Conservation (phyloP, 2,113 vertebrate species). For the Falco punctatus region DNA sequence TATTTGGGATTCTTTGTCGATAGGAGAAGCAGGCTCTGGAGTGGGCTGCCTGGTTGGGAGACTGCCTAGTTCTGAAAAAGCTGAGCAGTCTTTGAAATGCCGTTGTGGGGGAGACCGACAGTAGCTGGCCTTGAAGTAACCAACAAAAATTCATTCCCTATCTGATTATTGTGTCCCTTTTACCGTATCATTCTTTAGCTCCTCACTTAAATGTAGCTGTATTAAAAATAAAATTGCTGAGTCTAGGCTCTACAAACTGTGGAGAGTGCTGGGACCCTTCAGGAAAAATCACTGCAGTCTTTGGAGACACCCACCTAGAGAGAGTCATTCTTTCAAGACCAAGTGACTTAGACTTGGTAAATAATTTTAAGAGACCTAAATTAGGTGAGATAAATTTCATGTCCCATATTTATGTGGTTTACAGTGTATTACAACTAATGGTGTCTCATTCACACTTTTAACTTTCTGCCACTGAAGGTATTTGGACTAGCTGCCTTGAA, state of each 20-base stretch:
- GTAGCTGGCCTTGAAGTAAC: neutral
- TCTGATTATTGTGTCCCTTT: neutral
- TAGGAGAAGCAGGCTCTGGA: neutral
- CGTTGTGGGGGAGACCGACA: neutral
- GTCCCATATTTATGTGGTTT: neutral
- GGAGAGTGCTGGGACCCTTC: neutral
- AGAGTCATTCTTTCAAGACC: neutral
- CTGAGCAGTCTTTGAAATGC: neutral
- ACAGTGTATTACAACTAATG: neutral
- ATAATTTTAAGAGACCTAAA: neutral
- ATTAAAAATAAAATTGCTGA: neutral
- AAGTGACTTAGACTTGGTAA: neutral
- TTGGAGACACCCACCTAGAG: neutral
- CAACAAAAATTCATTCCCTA: neutral
- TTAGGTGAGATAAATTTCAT: neutral
- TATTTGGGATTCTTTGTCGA: neutral
- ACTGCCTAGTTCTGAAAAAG: neutral
- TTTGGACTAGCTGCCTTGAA: neutral
- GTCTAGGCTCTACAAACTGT: neutral
- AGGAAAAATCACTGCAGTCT: neutral
- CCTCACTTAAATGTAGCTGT: neutral
- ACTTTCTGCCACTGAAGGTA: neutral
- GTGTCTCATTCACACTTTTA: neutral
- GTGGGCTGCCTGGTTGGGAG: neutral
- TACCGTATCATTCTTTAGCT: neutral